A percentile compares a stretch with the other conserved stretches of the same genome.
Evolutionary conservation across 2,797 vertebrate genomes (phyloP).

Genomic region (Eidolon dupreanum): DNA sequence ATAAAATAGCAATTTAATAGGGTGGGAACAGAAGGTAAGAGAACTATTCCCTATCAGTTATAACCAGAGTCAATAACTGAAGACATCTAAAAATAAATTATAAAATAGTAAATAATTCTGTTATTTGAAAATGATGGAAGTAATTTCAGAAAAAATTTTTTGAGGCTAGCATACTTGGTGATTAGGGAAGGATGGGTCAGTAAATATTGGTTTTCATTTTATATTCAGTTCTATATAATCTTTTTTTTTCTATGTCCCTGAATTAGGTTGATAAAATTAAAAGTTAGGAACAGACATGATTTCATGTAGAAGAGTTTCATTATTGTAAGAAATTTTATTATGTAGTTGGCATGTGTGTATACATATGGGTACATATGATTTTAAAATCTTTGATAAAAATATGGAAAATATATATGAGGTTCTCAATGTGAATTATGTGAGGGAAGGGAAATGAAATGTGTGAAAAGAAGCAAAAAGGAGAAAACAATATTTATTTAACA

Average conservation of each 20-base stretch:
- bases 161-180: background rate
- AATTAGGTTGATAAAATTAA: conserved; percentile 22
- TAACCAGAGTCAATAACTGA: background rate
- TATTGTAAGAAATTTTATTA: background rate
- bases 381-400: background rate
- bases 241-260: background rate
- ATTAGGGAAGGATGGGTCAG: background rate
- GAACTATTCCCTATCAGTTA: background rate
- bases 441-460: background rate
- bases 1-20: background rate
- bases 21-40: background rate
- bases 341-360: background rate
- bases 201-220: background rate
- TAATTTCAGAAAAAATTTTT: background rate
- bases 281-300: background rate
- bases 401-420: background rate
- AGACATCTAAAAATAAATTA: background rate
- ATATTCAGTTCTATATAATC: background rate
- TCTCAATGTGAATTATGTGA: background rate
- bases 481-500: background rate
- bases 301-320: background rate
- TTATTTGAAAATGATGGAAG: background rate
- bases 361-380: background rate
- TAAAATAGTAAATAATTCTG: background rate
- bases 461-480: background rate